Evolutionary conservation across 2,797 vertebrate species (phyloP).

Genomic region (Sebastes minor): DNA sequence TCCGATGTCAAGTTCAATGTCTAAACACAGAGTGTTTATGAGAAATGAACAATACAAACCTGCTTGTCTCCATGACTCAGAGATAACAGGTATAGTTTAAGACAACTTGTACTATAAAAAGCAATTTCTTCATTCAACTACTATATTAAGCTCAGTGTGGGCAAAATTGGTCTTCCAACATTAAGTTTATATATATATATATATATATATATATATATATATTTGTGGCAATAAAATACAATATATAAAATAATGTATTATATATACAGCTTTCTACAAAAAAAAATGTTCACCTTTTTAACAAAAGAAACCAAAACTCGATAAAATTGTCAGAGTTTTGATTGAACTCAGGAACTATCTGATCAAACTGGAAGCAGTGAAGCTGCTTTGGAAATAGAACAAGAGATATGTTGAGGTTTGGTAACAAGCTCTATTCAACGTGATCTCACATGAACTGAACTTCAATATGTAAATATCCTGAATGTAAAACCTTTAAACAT

Average conservation of each 20-base stretch:
- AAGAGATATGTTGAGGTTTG: neutral
- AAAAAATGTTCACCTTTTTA: neutral
- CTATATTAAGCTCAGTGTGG: neutral
- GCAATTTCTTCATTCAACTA: neutral
- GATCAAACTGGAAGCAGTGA: too few relatives aligned
- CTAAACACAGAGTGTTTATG: neutral
- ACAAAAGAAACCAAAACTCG: neutral
- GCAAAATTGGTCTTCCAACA: neutral
- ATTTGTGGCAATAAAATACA: neutral
- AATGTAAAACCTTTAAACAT: neutral
- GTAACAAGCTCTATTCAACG: neutral
- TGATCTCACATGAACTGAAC: neutral
- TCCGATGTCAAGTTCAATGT: slow-evolving; percentile 70
- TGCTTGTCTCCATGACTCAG: neutral
- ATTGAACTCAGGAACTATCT: neutral
- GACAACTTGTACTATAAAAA: neutral
- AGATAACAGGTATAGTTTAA: neutral
- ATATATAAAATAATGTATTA: too few relatives aligned
- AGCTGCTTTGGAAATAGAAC: neutral
- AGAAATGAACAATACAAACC: neutral
- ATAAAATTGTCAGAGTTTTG: neutral
- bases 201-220: neutral
- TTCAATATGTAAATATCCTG: neutral
- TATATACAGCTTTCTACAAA: neutral
- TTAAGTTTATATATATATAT: neutral